phyloP scores from a whole-genome alignment of 2,888 invertebrate genomes.

The Caenorhabditis sinica region DNA sequence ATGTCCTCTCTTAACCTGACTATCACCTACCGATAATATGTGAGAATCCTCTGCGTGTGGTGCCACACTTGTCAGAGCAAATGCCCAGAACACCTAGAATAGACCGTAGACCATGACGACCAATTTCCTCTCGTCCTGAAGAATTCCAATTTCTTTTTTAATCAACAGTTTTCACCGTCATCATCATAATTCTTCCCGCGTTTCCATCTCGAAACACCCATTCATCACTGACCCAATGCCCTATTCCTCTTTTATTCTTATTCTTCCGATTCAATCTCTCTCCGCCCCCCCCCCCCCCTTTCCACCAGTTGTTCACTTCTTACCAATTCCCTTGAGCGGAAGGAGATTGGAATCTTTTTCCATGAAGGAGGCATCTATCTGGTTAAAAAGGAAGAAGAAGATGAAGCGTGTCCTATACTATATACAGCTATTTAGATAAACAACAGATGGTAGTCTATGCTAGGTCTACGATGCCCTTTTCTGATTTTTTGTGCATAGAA shows the following conservation, averaged over 20 bases:
- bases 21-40: neutral
- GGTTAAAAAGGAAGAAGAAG: slow-evolving; percentile 17
- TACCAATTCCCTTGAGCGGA: slow-evolving; percentile 59
- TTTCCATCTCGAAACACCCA: slow-evolving; percentile 22
- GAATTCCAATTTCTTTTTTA: slow-evolving; percentile 26
- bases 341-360: slow-evolving; percentile 48
- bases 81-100: too few relatives aligned
- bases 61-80: too few relatives aligned
- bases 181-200: slow-evolving; percentile 20
- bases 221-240: slow-evolving; percentile 62
- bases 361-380: slow-evolving; percentile 10
- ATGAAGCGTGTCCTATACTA: slow-evolving; percentile 38
- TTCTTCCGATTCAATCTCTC: slow-evolving; percentile 50
- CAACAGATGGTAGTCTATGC: neutral
- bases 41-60: neutral
- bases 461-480: neutral
- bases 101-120: too few relatives aligned
- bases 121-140: neutral
- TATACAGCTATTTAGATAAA: slow-evolving; percentile 8
- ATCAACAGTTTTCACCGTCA: slow-evolving; percentile 39
- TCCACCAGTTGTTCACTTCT: slow-evolving; percentile 58
- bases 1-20: slow-evolving; percentile 2
- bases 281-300: slow-evolving; percentile 6
- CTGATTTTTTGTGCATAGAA: neutral
- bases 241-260: slow-evolving; percentile 25